Percentiles rank a stretch among this genome's conserved stretches.
These are phyloP conservation scores for Clamator glandarius DNA, from an alignment of 2,797 vertebrate species.

Conservation along the genomic window DNA sequence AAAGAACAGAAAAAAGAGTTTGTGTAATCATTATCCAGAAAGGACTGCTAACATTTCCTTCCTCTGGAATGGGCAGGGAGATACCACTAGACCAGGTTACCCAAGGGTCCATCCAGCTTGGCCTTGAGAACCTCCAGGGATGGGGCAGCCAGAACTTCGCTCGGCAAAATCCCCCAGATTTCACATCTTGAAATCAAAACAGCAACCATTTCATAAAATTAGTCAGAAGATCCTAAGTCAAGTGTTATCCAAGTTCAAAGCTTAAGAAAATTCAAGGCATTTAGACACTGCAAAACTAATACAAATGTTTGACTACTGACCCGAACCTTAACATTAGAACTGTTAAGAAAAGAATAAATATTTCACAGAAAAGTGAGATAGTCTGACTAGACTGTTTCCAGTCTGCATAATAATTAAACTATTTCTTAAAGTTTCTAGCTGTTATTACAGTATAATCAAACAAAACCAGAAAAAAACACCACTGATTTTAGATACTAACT, in stretches of 20 bases:
- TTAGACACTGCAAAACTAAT: background rate
- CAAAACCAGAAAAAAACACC: background rate
- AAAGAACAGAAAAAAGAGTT: no score
- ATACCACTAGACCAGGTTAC: no score
- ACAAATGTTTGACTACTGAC: background rate
- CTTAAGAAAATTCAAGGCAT: background rate
- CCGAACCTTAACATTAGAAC: background rate
- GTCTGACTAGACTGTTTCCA: background rate
- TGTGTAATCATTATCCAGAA: background rate
- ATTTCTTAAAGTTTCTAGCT: background rate
- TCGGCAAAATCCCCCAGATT: no score
- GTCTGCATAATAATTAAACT: background rate
- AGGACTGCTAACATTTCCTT: background rate
- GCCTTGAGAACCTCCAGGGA: no score
- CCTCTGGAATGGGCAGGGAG: no score
- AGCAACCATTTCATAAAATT: background rate
- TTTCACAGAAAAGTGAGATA: background rate
- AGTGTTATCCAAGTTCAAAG: background rate
- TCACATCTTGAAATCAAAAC: background rate
- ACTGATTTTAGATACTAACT: fast-evolving
- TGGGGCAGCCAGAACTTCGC: no score
- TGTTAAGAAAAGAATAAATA: background rate
- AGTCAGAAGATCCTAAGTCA: background rate
- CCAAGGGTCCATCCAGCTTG: no score
- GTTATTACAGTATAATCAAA: background rate